These are phyloP conservation scores for Riptortus pedestris DNA, from an alignment of 1,140 invertebrate species.

Conservation along the genomic window DNA sequence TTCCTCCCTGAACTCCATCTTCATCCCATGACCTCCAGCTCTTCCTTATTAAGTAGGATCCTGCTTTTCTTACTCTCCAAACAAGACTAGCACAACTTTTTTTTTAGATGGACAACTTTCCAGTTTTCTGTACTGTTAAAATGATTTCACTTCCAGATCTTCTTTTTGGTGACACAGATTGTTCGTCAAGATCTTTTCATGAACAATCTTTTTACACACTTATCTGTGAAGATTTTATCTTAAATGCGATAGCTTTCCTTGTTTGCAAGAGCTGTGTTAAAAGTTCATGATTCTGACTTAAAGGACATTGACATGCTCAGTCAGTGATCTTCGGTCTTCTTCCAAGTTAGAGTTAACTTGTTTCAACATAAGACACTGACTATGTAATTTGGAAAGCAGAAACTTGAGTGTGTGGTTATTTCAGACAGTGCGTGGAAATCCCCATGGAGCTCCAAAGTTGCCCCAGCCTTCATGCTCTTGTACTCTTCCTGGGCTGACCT, in stretches of 20 bases:
- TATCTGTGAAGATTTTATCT: slow-evolving; percentile 83
- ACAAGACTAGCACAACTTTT: slow-evolving; percentile 57
- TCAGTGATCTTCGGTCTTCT: slow-evolving; percentile 72
- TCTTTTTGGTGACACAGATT: slow-evolving; percentile 87
- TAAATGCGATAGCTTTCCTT: slow-evolving; percentile 87
- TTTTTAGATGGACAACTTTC: slow-evolving; percentile 60
- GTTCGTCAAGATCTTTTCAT: no score
- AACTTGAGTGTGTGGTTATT: slow-evolving; percentile 65
- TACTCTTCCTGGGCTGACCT: slow-evolving; percentile 75
- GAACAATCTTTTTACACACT: no score
- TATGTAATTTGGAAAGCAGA: slow-evolving; percentile 71
- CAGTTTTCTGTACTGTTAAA: slow-evolving; percentile 86
- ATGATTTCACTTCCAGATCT: slow-evolving; percentile 94
- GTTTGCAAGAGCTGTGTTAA: slow-evolving; percentile 78
- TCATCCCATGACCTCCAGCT: slow-evolving; percentile 69
- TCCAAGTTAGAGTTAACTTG: slow-evolving; percentile 73
- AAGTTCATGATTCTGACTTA: slow-evolving; percentile 88
- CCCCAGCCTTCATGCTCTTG: slow-evolving; percentile 66
- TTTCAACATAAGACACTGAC: slow-evolving; percentile 69
- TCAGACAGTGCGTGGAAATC: slow-evolving; percentile 66
- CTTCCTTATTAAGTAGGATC: slow-evolving; percentile 75
- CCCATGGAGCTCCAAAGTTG: slow-evolving; percentile 70
- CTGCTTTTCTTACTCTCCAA: slow-evolving; percentile 69
- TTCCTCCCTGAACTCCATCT: slow-evolving; percentile 38
- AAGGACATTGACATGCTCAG: slow-evolving; percentile 79